Evolutionary conservation across 2,888 invertebrate genomes (phyloP).

Genomic region (Saturnia japonica): DNA sequence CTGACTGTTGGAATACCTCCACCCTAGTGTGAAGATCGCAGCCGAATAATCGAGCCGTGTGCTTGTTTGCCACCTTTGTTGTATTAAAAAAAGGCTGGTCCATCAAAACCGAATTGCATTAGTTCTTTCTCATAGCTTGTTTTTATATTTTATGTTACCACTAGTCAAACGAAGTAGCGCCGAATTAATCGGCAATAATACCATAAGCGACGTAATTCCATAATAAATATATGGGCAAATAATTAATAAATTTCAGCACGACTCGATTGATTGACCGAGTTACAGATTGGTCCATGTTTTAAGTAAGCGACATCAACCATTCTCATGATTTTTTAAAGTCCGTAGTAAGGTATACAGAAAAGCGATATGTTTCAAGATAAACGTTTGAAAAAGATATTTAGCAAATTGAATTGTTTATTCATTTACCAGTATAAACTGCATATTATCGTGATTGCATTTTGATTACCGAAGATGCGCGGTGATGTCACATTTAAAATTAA

Average conservation of each 20-base stretch:
- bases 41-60: no score
- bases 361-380: not conserved
- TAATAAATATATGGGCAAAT: not conserved
- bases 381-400: not conserved
- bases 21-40: no score
- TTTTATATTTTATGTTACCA: no score
- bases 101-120: no score
- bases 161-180: no score
- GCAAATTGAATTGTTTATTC: not conserved
- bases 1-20: no score
- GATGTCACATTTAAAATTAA: slow-evolving; percentile 26
- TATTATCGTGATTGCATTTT: slow-evolving; percentile 2
- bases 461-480: slow-evolving; percentile 18
- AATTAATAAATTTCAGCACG: not conserved
- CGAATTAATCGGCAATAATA: no score
- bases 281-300: not conserved
- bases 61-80: no score
- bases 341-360: not conserved
- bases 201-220: not conserved
- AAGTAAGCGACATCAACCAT: not conserved
- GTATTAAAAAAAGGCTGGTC: no score
- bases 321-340: not conserved
- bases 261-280: not conserved
- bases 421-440: slow-evolving; percentile 11
- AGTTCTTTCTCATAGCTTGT: no score